Evolutionary conservation across 1,140 invertebrate species (phyloP).

Genomic region (Leptinotarsa defecta): DNA sequence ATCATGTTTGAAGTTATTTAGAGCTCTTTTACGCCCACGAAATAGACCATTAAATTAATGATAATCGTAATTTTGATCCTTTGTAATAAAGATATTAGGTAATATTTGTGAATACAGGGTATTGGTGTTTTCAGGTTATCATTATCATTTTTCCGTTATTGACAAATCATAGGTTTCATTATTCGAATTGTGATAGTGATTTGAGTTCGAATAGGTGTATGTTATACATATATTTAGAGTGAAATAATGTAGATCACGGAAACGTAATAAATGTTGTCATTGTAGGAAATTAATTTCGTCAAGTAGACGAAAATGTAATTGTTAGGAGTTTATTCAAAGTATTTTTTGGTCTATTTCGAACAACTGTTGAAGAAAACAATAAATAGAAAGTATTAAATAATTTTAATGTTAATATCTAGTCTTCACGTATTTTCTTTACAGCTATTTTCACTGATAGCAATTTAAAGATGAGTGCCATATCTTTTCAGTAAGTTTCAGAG

Average conservation of each 20-base stretch:
- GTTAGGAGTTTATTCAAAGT: neutral
- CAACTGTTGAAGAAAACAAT: neutral
- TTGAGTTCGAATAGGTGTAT: too few relatives aligned
- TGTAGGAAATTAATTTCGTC: too few relatives aligned
- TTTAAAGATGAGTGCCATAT: conserved; percentile 1
- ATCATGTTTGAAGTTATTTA: neutral
- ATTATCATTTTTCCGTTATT: too few relatives aligned
- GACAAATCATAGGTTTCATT: too few relatives aligned
- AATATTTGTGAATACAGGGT: neutral
- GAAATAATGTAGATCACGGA: too few relatives aligned
- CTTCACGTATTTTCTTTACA: neutral
- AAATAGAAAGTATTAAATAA: conserved; percentile 4
- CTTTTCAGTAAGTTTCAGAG: neutral
- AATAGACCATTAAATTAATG: neutral
- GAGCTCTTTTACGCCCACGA: neutral
- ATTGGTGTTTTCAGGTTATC: neutral
- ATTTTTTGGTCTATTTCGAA: conserved; percentile 4
- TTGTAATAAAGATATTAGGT: neutral
- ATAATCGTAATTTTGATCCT: neutral
- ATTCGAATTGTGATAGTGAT: too few relatives aligned
- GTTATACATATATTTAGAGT: too few relatives aligned
- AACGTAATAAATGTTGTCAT: too few relatives aligned
- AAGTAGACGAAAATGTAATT: neutral
- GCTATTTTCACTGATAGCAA: neutral
- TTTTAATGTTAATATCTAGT: conserved; percentile 7